Percentiles rank a stretch among this genome's conserved stretches.
phyloP scores from a whole-genome alignment of 2,113 vertebrate species.

The Leiothrix lutea region DNA sequence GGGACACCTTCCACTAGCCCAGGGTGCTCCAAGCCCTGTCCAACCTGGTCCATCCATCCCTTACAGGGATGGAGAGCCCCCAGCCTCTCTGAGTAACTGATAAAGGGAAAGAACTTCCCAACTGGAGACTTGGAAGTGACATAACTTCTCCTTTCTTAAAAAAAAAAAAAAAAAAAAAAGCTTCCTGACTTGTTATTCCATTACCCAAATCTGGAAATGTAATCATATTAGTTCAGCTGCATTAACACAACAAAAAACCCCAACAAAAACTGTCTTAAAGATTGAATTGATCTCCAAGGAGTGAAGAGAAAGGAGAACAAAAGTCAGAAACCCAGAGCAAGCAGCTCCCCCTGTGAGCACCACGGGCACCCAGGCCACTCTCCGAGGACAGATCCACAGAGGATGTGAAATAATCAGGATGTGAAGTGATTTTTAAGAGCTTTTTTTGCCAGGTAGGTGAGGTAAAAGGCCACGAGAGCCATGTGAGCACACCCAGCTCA shows the following conservation, averaged over 20 bases:
- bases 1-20: not conserved
- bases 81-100: not conserved
- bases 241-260: conserved; percentile 25
- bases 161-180: not conserved
- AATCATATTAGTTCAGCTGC: conserved; percentile 58
- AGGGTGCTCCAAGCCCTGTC: not conserved
- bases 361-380: rapidly evolving
- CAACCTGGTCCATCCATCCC: not conserved
- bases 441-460: conserved; percentile 32
- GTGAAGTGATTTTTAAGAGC: not conserved
- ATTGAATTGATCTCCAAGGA: not conserved
- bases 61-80: not conserved
- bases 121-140: not conserved
- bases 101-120: not conserved
- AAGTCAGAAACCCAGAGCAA: conserved; percentile 3
- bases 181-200: conserved; percentile 62
- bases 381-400: not conserved
- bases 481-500: not conserved
- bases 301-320: conserved; percentile 36
- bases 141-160: not conserved
- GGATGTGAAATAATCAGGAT: conserved; percentile 22
- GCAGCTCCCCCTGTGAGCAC: not conserved
- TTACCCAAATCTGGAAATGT: conserved; percentile 56
- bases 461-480: not conserved
- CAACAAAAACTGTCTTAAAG: not conserved